phyloP scores from a whole-genome alignment of 2,113 vertebrate genomes.

The Collichthys lucidus region DNA sequence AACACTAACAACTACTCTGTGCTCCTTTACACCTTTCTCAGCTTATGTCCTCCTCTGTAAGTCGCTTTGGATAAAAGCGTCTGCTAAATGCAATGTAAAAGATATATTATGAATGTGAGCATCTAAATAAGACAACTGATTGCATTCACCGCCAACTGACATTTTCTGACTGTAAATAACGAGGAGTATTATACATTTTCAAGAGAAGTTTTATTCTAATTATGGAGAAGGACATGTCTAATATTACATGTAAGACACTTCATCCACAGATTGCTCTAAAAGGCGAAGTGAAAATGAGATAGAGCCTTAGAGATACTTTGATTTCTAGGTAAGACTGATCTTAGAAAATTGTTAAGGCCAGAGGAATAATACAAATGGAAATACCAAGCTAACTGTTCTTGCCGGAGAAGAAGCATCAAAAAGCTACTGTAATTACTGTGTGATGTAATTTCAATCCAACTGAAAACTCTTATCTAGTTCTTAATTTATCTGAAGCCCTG shows the following conservation, averaged over 20 bases:
- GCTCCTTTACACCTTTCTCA: no score
- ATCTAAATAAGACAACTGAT: conserved; percentile 18
- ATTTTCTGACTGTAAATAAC: conserved; percentile 11
- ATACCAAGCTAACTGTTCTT: conserved; percentile 26
- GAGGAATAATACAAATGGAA: conserved; percentile 21
- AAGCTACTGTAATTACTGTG: conserved; percentile 23
- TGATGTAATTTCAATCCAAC: conserved; percentile 45
- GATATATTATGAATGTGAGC: not conserved
- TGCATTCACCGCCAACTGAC: conserved; percentile 6
- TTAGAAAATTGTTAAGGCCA: conserved; percentile 16
- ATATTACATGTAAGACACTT: conserved; percentile 9
- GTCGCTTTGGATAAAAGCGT: no score
- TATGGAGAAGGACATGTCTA: conserved; percentile 8
- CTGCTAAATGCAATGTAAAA: no score
- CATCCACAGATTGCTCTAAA: conserved; percentile 22
- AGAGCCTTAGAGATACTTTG: conserved; percentile 28
- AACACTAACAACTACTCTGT: no score
- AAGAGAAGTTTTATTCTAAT: conserved; percentile 17
- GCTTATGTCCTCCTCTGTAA: no score
- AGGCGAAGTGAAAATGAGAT: conserved; percentile 37
- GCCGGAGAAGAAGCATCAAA: conserved; percentile 21
- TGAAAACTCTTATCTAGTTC: conserved; percentile 44
- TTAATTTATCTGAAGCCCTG: conserved; percentile 46
- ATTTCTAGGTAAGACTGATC: conserved; percentile 40
- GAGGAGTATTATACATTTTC: not conserved